Evolutionary conservation across 2,888 invertebrate genomes (phyloP).

Genomic region (Apamea sordens): DNA sequence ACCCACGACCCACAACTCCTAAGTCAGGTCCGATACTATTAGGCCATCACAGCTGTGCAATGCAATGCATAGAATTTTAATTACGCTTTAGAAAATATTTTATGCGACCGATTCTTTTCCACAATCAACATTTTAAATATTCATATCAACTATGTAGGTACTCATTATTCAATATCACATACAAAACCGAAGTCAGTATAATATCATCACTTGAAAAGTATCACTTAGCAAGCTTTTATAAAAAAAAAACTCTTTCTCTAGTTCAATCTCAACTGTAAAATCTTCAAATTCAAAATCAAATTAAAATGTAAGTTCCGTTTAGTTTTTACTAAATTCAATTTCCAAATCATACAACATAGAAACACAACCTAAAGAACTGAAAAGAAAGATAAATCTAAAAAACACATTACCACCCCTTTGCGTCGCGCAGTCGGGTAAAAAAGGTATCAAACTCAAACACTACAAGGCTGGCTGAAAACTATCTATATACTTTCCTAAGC

Average conservation of each 20-base stretch:
- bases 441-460: too few species aligned
- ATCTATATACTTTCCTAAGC: background rate
- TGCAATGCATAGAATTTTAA: too few species aligned
- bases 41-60: too few species aligned
- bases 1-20: too few species aligned
- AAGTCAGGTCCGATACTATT: too few species aligned
- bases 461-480: background rate
- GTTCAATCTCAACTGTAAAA: background rate
- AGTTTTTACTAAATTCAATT: background rate
- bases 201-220: background rate
- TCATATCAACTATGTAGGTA: background rate
- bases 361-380: background rate
- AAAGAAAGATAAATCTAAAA: background rate
- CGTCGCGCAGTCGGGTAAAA: too few species aligned
- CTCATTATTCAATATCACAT: background rate
- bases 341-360: background rate
- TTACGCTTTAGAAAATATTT: background rate
- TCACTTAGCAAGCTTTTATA: too few species aligned
- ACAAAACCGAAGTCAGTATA: background rate
- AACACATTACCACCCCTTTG: too few species aligned
- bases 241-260: background rate
- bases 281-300: background rate
- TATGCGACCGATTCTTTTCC: background rate
- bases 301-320: background rate
- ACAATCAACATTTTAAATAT: background rate